Percentiles rank a stretch among this genome's conserved stretches.
Evolutionary conservation across 2,888 invertebrate species (phyloP).

Genomic region (Brachynemurus nebulosus): DNA sequence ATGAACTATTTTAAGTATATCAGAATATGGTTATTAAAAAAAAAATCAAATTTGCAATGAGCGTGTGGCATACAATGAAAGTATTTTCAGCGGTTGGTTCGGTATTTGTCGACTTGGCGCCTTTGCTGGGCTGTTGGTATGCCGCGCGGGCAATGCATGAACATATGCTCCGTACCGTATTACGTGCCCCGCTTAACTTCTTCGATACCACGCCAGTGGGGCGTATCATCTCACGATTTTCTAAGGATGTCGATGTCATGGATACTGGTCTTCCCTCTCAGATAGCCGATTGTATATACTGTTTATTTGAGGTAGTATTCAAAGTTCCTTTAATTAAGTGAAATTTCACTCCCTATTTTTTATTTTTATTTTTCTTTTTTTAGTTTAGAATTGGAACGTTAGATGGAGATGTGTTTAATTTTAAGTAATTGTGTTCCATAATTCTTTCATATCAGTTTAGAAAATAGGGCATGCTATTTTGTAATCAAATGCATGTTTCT

Average conservation of each 20-base stretch:
- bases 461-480: neutral
- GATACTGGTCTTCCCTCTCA: conserved; percentile 47
- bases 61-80: neutral
- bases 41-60: conserved; percentile 1
- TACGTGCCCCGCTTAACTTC: conserved; percentile 56
- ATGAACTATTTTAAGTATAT: too few relatives aligned
- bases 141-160: conserved; percentile 49
- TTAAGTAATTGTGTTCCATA: neutral
- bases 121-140: conserved; percentile 42
- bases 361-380: neutral
- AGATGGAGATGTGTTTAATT: neutral
- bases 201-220: conserved; percentile 69
- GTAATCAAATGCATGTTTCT: neutral
- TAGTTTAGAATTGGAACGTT: neutral
- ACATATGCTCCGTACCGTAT: conserved; percentile 42
- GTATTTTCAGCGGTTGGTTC: conserved; percentile 36
- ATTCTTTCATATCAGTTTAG: neutral
- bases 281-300: conserved; percentile 52
- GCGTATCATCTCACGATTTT: conserved; percentile 58
- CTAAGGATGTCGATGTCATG: conserved; percentile 60
- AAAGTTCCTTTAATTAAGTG: neutral
- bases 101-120: conserved; percentile 37
- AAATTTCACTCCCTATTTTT: conserved; percentile 2
- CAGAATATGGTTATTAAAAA: too few relatives aligned
- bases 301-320: conserved; percentile 53